Base-by-base conservation (phyloP, 2,888 invertebrate species). In the Orthonychiurus folsomi region DNA sequence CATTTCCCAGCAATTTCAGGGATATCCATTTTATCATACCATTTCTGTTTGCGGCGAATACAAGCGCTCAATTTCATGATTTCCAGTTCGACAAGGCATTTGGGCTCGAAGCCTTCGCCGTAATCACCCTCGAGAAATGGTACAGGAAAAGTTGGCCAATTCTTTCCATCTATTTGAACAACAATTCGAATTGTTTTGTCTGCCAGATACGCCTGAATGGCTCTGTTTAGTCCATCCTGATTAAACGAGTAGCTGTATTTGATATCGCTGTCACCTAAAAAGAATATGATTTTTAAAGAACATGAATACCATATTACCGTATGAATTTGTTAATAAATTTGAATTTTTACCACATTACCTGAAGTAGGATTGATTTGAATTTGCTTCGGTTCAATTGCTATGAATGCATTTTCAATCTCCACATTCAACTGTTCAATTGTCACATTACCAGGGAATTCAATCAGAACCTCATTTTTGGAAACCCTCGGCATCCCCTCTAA, bases 21-120 rank as follows among this genome's bases (percentile, higher is more conserved):
- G 37, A 28, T 21, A n/a, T 56, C 20, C 27, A 56, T 27, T 28
- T 56, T 56, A 2, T 26, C 37, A 9, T 56, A 9, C 56, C 56
- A 56, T 15, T 18, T 3, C 2, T 25, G 27, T 28, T 56, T 56
- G 15, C 21, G 15, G 3, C 56, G 56, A 56, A 56, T 28, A 3
- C 18, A 18, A 26, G 56, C 3, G 37, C 56, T 56, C 56, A 56
- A 28, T 15, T 21, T 26, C 12, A 56, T 56, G 2, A 56, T 25
- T 15, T 56, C 28, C 3, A 56, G 20, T 56, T 56, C 56, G n/a
- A 9, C n/a, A 12, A 56, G 12, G 12, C 56, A 27, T 9, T 18
- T 20, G 5, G 28, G 56, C n/a, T 2, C 18, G 3, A 37, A n/a
- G 3, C 56, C 56, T 2, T 56, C 56, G 3, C 28, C 56, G 28